Percentiles rank a stretch among this genome's conserved stretches.
Evolutionary conservation across 2,797 vertebrate genomes (phyloP).

Genomic region (Gila robusta): DNA sequence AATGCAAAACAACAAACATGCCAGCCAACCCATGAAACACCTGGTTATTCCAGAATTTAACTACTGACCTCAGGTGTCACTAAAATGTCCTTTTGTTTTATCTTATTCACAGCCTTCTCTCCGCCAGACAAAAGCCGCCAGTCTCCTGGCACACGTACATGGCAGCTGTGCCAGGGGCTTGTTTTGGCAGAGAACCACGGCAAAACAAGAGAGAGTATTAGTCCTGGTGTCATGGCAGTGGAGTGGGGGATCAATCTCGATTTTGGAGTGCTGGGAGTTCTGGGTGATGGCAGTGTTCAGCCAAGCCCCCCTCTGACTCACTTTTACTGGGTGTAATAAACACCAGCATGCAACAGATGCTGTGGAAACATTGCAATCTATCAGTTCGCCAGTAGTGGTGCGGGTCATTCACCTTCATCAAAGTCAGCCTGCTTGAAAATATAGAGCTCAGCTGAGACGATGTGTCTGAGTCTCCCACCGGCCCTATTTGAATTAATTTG

Average conservation of each 20-base stretch:
- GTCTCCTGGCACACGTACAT: constrained; percentile 47
- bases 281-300: constrained; percentile 64
- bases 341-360: constrained; percentile 78
- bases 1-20: not conserved
- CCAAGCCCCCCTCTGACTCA: constrained; percentile 65
- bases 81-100: constrained; percentile 24
- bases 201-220: constrained; percentile 57
- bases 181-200: constrained; percentile 52
- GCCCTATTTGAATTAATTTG: constrained; percentile 29
- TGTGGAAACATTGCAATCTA: constrained; percentile 73
- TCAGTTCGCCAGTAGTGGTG: constrained; percentile 63
- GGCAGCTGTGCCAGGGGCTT: constrained; percentile 46
- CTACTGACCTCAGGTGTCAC: constrained; percentile 1
- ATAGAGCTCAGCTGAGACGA: constrained; percentile 15
- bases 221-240: constrained; percentile 54
- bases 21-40: not conserved
- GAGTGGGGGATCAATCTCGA: constrained; percentile 53
- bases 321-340: constrained; percentile 66
- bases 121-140: constrained; percentile 37
- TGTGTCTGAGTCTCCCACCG: constrained; percentile 17
- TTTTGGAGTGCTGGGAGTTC: constrained; percentile 49
- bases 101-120: constrained; percentile 30
- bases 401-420: constrained; percentile 15
- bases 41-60: not conserved
- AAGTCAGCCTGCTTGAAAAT: not conserved